Evolutionary conservation across 2,797 vertebrate genomes (phyloP), one percentile per base, ranked within the genome.

Genomic region (Hyperoplus immaculatus): DNA sequence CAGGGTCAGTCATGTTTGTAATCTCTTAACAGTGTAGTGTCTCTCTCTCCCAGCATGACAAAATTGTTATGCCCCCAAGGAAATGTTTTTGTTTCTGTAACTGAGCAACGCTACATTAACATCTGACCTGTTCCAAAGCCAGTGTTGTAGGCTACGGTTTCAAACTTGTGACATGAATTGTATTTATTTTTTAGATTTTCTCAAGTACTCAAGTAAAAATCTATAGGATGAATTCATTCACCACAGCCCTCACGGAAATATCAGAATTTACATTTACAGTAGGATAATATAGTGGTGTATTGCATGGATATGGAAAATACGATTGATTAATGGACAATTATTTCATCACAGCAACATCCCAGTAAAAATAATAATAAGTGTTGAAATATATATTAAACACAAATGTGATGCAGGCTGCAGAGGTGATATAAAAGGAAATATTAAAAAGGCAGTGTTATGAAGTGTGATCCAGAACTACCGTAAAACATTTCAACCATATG

Each of bases 401-500:
- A 18, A 39, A 46, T 18, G 21, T 41, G 45, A 45, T 13, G 8
- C 38, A 12, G 29, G 36, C 55, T 59, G 47, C 59, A 21, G 42
- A 6, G 18, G 36, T 49, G 6, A 58, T 10, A 66, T 15, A 68
- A 14, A 41, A 56, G 15, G 11, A 1, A 69, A 56, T 69, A 51
- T 16, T 10, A 15, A 5, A 42, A 57, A 59, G 43, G 42, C 39
- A 1, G n/a, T 65, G 57, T 62, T 16, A 39, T 54, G 41, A 58
- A 46, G 29, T 38, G 8, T 75, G 39, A 82, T 62, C 49, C 21
- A 29, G 29, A 29, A 29, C n/a, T 11, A 12, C 8, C 72, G 36
- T 53, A 21, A 75, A 58, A 64, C 15, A 12, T 21, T 29, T 56
- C 58, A 59, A 62, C 71, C 71, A 46, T n/a, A 53, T n/a, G 11